Percentiles rank a stretch among this genome's conserved stretches.
Conservation (phyloP, 2,888 invertebrate genomes). For the Opisthograptis luteolata region DNA sequence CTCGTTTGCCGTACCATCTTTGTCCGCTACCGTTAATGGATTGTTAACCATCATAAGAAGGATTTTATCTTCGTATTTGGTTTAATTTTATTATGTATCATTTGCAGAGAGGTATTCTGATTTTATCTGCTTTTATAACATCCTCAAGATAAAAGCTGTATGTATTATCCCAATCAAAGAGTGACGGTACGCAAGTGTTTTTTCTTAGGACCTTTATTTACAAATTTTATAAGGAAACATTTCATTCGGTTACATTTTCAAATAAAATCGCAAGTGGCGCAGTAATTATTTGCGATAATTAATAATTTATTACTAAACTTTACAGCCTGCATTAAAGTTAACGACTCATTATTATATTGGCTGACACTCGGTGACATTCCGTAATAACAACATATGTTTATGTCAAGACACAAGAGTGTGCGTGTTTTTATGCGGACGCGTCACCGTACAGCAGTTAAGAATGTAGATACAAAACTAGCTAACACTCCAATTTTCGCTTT, state of each 20-base stretch:
- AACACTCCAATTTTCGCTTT: too few relatives aligned
- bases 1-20: constrained; percentile 62
- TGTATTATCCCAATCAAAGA: not conserved
- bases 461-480: constrained; percentile 1
- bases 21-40: constrained; percentile 71
- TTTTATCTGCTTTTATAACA: not conserved
- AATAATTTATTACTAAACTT: constrained; percentile 20
- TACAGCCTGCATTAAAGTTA: constrained; percentile 13
- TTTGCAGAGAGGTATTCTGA: constrained; percentile 4
- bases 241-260: too few relatives aligned
- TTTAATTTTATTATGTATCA: constrained; percentile 28
- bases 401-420: constrained; percentile 33
- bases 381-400: constrained; percentile 41
- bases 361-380: constrained; percentile 28
- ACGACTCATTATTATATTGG: constrained; percentile 31
- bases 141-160: not conserved
- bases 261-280: not conserved
- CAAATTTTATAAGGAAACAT: too few relatives aligned
- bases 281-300: constrained; percentile 15
- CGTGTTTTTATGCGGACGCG: constrained; percentile 37
- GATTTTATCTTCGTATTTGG: constrained; percentile 47
- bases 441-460: constrained; percentile 5
- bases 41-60: constrained; percentile 55
- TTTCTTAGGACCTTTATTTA: too few relatives aligned
- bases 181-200: not conserved